Evolutionary conservation across 2,113 vertebrate genomes (phyloP).

Genomic region (Himantopus leucocephalus): DNA sequence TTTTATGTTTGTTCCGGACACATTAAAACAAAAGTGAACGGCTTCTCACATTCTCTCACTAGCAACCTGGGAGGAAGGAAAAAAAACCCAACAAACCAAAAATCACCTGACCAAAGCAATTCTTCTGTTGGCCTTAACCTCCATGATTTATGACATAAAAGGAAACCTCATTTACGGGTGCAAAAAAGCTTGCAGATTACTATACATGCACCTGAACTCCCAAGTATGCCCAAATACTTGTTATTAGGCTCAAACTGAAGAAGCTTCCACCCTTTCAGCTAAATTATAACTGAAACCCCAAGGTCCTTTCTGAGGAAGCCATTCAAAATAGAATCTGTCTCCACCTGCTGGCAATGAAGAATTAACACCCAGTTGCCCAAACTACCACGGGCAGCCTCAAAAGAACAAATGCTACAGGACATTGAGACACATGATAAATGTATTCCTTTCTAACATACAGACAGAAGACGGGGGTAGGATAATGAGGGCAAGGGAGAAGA

Average conservation of each 20-base stretch:
- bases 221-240: background rate
- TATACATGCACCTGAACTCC: background rate
- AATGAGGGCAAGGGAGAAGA: slow-evolving; percentile 26
- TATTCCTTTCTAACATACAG: background rate
- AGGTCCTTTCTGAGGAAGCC: background rate
- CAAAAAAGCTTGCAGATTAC: background rate
- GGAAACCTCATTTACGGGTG: background rate
- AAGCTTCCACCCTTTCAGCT: background rate
- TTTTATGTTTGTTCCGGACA: background rate
- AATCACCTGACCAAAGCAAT: background rate
- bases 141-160: background rate
- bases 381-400: background rate
- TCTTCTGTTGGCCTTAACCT: background rate
- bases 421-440: background rate
- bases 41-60: background rate
- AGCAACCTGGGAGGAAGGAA: background rate
- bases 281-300: background rate
- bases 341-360: slow-evolving; percentile 7
- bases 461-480: background rate
- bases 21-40: background rate
- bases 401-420: background rate
- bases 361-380: background rate
- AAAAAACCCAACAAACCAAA: background rate
- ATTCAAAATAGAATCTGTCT: slow-evolving; percentile 24
- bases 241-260: background rate